Conservation (phyloP, 1,140 invertebrate genomes). For the Sycophila sp. region DNA sequence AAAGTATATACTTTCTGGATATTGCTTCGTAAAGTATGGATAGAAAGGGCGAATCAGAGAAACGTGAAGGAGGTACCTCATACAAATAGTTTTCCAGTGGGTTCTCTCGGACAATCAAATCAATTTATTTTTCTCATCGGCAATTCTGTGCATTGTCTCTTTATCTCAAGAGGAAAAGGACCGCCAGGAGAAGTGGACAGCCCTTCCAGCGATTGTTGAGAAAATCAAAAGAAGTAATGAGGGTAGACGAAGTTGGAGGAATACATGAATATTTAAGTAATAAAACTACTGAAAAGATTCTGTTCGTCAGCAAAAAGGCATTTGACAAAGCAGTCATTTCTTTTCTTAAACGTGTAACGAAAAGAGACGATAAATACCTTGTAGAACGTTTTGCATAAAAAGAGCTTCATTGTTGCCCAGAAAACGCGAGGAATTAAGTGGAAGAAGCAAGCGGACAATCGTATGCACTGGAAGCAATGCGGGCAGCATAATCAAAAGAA, state of each 20-base stretch:
- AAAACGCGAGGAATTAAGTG: too few species aligned
- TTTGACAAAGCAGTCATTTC: background rate
- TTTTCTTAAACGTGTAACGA: background rate
- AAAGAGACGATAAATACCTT: background rate
- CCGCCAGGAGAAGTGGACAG: constrained; percentile 44
- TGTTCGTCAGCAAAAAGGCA: too few species aligned
- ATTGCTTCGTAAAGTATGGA: too few species aligned
- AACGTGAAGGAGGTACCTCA: background rate
- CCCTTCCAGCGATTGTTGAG: background rate
- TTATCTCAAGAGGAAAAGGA: constrained; percentile 10
- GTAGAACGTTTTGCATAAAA: too few species aligned
- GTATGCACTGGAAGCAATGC: too few species aligned
- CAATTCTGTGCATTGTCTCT: constrained; percentile 16
- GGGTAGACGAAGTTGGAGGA: background rate
- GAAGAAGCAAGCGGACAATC: too few species aligned
- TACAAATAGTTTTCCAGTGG: constrained; percentile 21
- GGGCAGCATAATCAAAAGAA: too few species aligned
- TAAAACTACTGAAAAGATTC: too few species aligned
- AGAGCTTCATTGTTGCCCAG: too few species aligned
- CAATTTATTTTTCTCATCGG: constrained; percentile 23
- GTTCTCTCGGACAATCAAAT: constrained; percentile 22
- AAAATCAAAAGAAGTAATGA: background rate
- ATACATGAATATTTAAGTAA: constrained; percentile 10
- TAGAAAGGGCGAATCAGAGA: constrained; percentile 2
- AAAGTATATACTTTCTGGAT: too few species aligned